Conservation (phyloP, 1,140 invertebrate species). For the Pogonognathellus flavescens region DNA sequence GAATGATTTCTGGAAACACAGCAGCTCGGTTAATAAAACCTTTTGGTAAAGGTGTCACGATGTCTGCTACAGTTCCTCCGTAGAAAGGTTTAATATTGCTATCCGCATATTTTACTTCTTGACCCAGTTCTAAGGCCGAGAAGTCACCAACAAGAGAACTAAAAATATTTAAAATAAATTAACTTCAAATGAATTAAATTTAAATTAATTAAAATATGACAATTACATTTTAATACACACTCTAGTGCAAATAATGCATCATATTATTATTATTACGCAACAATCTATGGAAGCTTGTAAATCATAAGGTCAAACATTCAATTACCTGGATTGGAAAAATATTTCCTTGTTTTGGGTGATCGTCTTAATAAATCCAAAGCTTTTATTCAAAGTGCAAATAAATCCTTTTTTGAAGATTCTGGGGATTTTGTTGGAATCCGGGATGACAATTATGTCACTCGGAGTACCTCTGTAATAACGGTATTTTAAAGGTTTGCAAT, state of each 20-base stretch:
- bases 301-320: no score
- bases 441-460: background rate
- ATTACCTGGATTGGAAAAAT: constrained; percentile 67
- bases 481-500: background rate
- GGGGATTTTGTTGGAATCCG: constrained; percentile 33
- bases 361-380: constrained; percentile 97
- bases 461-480: background rate
- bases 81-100: constrained; percentile 76
- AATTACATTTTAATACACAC: no score
- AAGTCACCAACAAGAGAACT: constrained; percentile 89
- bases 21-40: constrained; percentile 76
- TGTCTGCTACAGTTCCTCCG: constrained; percentile 87
- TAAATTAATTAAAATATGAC: no score
- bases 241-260: no score
- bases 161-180: constrained; percentile 68
- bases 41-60: constrained; percentile 83
- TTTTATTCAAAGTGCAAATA: constrained; percentile 95
- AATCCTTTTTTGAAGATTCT: constrained; percentile 78
- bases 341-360: constrained; percentile 94
- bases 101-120: constrained; percentile 92
- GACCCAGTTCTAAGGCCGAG: constrained; percentile 85
- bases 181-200: constrained; percentile 3
- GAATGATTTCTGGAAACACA: constrained; percentile 77
- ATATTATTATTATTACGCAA: no score
- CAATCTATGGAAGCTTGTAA: no score